phyloP scores from a whole-genome alignment of 2,113 vertebrate species.

The Atractosteus spatula region DNA sequence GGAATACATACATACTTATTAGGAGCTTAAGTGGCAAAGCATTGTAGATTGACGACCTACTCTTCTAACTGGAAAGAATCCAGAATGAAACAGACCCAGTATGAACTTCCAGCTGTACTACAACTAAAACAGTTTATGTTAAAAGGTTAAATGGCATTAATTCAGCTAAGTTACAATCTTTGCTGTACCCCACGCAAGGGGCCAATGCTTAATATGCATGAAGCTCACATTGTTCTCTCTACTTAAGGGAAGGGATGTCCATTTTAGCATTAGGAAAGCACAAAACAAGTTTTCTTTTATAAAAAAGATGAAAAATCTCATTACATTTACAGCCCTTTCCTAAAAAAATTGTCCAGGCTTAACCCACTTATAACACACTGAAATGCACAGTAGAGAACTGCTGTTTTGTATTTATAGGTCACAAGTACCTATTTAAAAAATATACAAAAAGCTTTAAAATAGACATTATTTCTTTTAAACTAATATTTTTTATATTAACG shows the following conservation, averaged over 20 bases:
- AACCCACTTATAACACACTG: too few relatives aligned
- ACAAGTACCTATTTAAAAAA: too few relatives aligned
- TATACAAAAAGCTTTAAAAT: too few relatives aligned
- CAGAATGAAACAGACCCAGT: not conserved
- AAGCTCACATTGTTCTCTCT: not conserved
- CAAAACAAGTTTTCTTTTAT: too few relatives aligned
- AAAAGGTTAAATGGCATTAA: not conserved
- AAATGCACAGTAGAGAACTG: too few relatives aligned
- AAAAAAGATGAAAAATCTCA: too few relatives aligned
- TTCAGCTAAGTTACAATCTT: not conserved
- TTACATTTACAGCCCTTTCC: too few relatives aligned
- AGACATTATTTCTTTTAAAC: too few relatives aligned
- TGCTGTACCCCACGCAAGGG: not conserved
- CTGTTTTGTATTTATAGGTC: too few relatives aligned
- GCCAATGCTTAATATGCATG: not conserved
- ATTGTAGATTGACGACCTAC: not conserved
- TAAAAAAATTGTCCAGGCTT: too few relatives aligned
- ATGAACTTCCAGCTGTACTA: not conserved
- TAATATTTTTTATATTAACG: too few relatives aligned
- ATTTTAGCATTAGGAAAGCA: too few relatives aligned
- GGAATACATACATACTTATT: constrained; percentile 8
- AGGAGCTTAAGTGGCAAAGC: not conserved
- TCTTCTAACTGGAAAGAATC: not conserved
- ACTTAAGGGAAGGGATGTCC: not conserved
- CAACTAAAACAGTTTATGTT: not conserved